Conservation (phyloP, 2,888 invertebrate species). For the Gari tellinella region DNA sequence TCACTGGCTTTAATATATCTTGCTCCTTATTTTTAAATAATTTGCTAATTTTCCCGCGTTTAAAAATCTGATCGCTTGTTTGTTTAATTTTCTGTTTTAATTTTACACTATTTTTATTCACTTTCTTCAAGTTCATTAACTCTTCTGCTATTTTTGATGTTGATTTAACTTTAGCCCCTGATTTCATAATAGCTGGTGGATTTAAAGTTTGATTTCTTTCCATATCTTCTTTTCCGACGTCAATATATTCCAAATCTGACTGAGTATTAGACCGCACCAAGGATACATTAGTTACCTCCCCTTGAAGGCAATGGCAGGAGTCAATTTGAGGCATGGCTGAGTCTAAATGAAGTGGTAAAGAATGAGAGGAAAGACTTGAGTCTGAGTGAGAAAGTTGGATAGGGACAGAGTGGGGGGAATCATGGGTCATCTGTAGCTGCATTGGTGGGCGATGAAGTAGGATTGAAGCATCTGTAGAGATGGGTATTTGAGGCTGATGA, state of each 20-base stretch:
- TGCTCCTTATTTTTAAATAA: not conserved
- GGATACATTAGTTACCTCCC: slow-evolving; percentile 49
- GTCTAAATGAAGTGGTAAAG: slow-evolving; percentile 36
- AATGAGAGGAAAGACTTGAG: slow-evolving; percentile 34
- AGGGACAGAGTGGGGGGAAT: slow-evolving; percentile 49
- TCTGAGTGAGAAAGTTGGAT: slow-evolving; percentile 52
- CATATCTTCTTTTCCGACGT: slow-evolving; percentile 58
- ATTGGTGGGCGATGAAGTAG: slow-evolving; percentile 65
- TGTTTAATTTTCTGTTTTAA: not conserved
- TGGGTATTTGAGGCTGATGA: slow-evolving; percentile 55
- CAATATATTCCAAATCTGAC: slow-evolving; percentile 59
- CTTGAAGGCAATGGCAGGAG: slow-evolving; percentile 48
- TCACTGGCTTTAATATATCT: slow-evolving; percentile 2
- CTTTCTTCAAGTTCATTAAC: slow-evolving; percentile 1
- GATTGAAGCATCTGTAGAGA: slow-evolving; percentile 59
- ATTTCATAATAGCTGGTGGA: not conserved
- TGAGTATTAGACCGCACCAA: slow-evolving; percentile 43
- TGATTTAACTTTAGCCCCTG: not conserved
- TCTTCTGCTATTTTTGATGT: not conserved
- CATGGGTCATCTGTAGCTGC: slow-evolving; percentile 60
- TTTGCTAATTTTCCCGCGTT: slow-evolving; percentile 1
- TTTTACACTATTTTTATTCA: slow-evolving; percentile 5
- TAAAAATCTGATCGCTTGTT: slow-evolving; percentile 6
- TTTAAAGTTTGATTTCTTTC: slow-evolving; percentile 18
- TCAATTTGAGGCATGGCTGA: slow-evolving; percentile 22